Conservation (phyloP, 2,797 vertebrate species). For the Schizopygopsis malacanthus region DNA sequence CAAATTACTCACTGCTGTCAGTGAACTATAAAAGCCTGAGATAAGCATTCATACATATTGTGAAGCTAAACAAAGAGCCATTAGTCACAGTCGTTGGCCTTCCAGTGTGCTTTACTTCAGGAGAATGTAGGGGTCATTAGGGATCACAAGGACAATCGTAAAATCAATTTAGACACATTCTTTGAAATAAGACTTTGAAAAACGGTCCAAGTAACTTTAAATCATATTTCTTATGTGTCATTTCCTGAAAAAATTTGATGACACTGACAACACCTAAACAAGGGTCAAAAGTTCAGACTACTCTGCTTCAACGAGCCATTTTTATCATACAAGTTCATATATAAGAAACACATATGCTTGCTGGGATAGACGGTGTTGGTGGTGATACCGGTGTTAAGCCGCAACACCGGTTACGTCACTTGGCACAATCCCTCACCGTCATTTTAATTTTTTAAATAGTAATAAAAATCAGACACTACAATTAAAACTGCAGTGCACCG, state of each 20-base stretch:
- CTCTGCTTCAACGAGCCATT: neutral
- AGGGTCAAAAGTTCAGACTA: neutral
- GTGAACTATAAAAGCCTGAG: neutral
- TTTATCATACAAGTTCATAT: neutral
- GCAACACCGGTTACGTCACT: too few species aligned
- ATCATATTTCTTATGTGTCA: neutral
- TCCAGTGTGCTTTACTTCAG: neutral
- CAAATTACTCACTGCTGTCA: conserved; percentile 10
- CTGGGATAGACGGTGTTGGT: too few species aligned
- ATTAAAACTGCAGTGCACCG: too few species aligned
- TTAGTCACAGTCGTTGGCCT: neutral
- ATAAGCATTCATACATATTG: conserved; percentile 1
- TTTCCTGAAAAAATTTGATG: neutral
- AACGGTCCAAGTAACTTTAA: neutral
- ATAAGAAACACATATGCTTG: neutral
- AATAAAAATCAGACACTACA: too few species aligned
- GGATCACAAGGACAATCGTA: neutral
- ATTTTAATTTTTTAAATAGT: too few species aligned
- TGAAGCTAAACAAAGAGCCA: conserved; percentile 2
- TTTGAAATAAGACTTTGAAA: neutral
- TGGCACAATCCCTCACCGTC: too few species aligned
- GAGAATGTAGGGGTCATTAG: neutral
- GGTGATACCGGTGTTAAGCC: too few species aligned
- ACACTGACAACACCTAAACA: neutral
- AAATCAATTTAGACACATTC: neutral